Evolutionary conservation across 2,888 invertebrate genomes (phyloP).

Genomic region (Tenthredo scrophulariae): DNA sequence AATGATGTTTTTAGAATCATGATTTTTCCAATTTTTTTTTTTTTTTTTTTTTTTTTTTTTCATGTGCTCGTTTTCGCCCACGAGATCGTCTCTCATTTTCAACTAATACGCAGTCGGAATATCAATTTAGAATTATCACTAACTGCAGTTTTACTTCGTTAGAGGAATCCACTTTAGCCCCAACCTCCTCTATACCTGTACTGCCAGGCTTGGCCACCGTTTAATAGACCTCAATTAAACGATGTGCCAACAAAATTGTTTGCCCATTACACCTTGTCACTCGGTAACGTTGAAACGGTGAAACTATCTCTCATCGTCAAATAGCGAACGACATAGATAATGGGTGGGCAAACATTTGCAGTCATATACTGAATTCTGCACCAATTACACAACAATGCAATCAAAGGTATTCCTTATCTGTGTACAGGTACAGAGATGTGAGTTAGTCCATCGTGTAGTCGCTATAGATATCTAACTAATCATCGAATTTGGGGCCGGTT

Average conservation of each 20-base stretch:
- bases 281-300: constrained; percentile 1
- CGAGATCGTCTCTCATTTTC: not conserved
- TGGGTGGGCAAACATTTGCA: constrained; percentile 20
- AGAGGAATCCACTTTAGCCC: not conserved
- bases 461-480: not conserved
- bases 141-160: not conserved
- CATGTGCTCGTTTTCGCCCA: not conserved
- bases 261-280: constrained; percentile 34
- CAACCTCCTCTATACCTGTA: not conserved
- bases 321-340: constrained; percentile 11
- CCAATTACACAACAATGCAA: not conserved
- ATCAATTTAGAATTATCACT: not conserved
- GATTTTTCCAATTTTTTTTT: too few species aligned
- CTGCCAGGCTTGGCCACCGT: not conserved
- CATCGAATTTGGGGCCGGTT: not conserved
- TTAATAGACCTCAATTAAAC: constrained; percentile 28
- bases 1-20: not conserved
- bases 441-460: not conserved
- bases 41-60: not conserved
- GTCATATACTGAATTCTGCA: constrained; percentile 24
- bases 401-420: not conserved
- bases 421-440: not conserved
- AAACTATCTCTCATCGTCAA: constrained; percentile 24
- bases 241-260: constrained; percentile 24
- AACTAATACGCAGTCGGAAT: not conserved